Percentiles rank a stretch among this genome's conserved stretches.
Conservation (phyloP, 2,888 invertebrate species). For the Cremastobaeus sp. region DNA sequence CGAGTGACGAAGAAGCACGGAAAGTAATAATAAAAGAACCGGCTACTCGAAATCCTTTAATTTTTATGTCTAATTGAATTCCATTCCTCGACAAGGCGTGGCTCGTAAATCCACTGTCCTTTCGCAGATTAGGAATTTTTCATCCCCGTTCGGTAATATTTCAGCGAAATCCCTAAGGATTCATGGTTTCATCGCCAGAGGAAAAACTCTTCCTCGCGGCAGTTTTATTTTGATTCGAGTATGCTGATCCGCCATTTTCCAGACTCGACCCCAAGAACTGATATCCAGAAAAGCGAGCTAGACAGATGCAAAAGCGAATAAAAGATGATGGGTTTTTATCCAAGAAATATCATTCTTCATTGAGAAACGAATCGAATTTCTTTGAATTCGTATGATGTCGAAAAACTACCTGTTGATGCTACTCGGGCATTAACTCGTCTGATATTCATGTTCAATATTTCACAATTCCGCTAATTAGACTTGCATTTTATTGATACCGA, state of each 20-base stretch:
- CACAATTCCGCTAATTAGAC: too few species aligned
- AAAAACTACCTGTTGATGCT: conserved; percentile 44
- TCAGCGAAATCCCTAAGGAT: conserved; percentile 39
- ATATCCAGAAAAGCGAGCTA: conserved; percentile 13
- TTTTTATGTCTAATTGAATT: conserved; percentile 26
- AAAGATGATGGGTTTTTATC: conserved; percentile 24
- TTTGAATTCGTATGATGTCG: conserved; percentile 5
- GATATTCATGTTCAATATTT: not conserved
- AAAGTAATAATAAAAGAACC: not conserved
- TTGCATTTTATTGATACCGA: too few species aligned
- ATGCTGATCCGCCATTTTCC: conserved; percentile 36
- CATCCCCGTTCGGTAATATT: conserved; percentile 18
- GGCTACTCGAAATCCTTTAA: conserved; percentile 9
- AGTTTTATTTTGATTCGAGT: conserved; percentile 43
- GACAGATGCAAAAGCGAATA: conserved; percentile 20
- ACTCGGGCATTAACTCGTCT: not conserved
- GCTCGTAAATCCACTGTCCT: conserved; percentile 22
- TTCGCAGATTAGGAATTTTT: conserved; percentile 22
- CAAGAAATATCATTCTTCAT: conserved; percentile 12
- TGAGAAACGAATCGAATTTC: conserved; percentile 7
- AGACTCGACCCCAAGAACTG: conserved; percentile 1
- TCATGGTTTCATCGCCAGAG: conserved; percentile 31
- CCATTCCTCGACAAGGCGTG: not conserved
- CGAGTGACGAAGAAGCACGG: not conserved
- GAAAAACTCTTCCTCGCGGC: conserved; percentile 9